A percentile compares a stretch with the other conserved stretches of the same genome.
These are phyloP conservation scores for Oceanodroma leucorhoa DNA, from an alignment of 2,797 vertebrate genomes.

Conservation along the genomic window DNA sequence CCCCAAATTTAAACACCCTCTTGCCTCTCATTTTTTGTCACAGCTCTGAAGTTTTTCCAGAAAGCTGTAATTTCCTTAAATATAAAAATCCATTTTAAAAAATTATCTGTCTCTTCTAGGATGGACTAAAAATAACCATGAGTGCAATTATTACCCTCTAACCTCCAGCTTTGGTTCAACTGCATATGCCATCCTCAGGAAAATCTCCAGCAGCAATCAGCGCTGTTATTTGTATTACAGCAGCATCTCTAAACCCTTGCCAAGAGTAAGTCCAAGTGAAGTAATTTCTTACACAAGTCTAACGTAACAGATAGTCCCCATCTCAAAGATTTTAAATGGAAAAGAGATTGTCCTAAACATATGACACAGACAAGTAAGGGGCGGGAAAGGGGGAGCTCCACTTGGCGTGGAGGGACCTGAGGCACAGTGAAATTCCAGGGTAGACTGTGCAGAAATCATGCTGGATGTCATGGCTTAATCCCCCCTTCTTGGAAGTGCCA, in stretches of 20 bases:
- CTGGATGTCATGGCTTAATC: background rate
- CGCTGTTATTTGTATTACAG: background rate
- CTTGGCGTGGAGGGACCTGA: background rate
- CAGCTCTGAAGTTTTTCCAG: conserved; percentile 19
- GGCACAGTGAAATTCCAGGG: background rate
- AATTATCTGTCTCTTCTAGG: background rate
- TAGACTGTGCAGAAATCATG: background rate
- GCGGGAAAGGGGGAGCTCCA: background rate
- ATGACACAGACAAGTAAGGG: background rate
- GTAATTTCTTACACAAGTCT: background rate
- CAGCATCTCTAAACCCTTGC: background rate
- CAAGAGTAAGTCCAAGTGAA: background rate
- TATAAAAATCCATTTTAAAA: conserved; percentile 20
- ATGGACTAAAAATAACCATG: conserved; percentile 46
- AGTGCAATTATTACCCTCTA: conserved; percentile 47
- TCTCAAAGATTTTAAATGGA: background rate
- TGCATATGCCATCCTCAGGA: background rate
- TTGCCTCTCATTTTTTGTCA: background rate
- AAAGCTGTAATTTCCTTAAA: conserved; percentile 50
- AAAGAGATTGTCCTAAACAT: background rate
- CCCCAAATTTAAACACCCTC: background rate
- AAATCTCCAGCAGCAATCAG: conserved; percentile 47
- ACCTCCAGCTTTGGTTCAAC: conserved; percentile 30
- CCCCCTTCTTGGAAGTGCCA: background rate
- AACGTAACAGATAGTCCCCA: background rate